Conservation (phyloP, 2,113 vertebrate genomes). For the Brienomyrus brachyistius region DNA sequence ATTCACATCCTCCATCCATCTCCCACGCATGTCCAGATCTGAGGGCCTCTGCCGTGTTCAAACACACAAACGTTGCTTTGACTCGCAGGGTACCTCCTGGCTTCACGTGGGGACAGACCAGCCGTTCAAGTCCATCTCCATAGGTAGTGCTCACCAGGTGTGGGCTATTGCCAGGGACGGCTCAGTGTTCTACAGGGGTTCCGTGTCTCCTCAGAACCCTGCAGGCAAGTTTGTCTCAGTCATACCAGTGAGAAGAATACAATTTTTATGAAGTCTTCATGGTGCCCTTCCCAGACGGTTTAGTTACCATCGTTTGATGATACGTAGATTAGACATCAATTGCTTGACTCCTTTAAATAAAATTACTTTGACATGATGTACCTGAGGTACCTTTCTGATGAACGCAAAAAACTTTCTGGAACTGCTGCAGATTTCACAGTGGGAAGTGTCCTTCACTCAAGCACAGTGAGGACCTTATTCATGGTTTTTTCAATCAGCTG, state of each 20-base stretch:
- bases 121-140: constrained; percentile 82
- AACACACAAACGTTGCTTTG: background rate
- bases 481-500: background rate
- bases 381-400: background rate
- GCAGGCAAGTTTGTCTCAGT: constrained; percentile 62
- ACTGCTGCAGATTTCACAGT: background rate
- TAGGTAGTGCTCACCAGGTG: constrained; percentile 80
- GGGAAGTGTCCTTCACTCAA: background rate
- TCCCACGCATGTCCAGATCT: background rate
- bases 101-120: constrained; percentile 92
- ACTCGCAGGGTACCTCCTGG: constrained; percentile 81
- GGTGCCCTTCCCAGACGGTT: background rate
- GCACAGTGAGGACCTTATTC: background rate
- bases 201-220: constrained; percentile 75
- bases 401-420: background rate
- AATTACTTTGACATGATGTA: background rate
- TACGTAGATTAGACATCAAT: background rate
- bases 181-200: constrained; percentile 86
- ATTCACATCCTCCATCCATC: background rate
- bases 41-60: background rate
- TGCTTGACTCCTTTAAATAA: background rate
- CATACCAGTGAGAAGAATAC: background rate
- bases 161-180: constrained; percentile 90
- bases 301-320: background rate
- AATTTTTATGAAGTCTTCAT: background rate